Evolutionary conservation across 2,113 vertebrate species (phyloP), one percentile per base, ranked within the genome.

Genomic region (Apeltes quadracus): DNA sequence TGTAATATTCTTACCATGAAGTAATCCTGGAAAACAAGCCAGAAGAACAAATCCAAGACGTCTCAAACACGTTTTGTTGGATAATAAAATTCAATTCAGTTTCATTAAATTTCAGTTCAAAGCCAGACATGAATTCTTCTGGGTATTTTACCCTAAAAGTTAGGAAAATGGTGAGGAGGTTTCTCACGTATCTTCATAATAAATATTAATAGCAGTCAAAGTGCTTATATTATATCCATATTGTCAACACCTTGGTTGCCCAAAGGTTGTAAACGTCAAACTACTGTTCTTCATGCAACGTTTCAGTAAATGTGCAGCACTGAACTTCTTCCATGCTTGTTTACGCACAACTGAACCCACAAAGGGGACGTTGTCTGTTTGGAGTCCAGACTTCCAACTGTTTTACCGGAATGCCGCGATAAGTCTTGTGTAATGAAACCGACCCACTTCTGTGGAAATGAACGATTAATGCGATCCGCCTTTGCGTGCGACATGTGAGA

Each of bases 91-190:
- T n/a, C n/a, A n/a, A n/a, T n/a, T n/a, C n/a, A n/a, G n/a, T n/a
- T n/a, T n/a, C n/a, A n/a, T n/a, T n/a, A n/a, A n/a, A n/a, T n/a
- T n/a, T n/a, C n/a, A n/a, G n/a, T n/a, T n/a, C n/a, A n/a, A n/a
- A 43, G 0, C 9, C 8, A 20, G 82, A 85, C 79, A 87, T 87
- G 81, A 9, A 88, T 86, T 86, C 48, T 15, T 41, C 1, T 53
- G 27, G 14, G 16, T 18, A 38, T 29, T 65, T 50, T 29, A 36
- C 25, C 54, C 34, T 3, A 65, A 57, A 51, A 51, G 38, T 61
- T 36, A 53, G 13, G 34, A 58, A 58, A 74, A 5, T 9, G 14
- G n/a, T 51, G 46, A 69, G 23, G 39, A 44, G 2, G 18, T 23
- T 15, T 50, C 13, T 65, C 8, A 62, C 29, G 29, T 29, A 63